These are phyloP conservation scores for Sebastes kiyomatsui DNA, from an alignment of 2,797 vertebrate genomes.

Conservation along the genomic window DNA sequence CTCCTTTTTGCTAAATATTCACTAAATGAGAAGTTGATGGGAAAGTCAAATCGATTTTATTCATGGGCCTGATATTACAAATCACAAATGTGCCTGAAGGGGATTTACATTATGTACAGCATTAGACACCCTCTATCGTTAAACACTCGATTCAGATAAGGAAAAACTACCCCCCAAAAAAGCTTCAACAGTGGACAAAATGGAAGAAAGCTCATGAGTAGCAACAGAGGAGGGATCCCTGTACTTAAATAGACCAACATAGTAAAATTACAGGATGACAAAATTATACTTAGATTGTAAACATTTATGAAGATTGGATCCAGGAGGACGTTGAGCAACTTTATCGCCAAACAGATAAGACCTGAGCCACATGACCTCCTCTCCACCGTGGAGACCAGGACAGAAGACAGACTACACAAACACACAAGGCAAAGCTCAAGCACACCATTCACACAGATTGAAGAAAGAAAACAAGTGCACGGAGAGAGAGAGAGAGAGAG, in stretches of 20 bases:
- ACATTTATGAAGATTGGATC: background rate
- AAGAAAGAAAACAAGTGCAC: background rate
- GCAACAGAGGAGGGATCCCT: background rate
- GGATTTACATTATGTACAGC: background rate
- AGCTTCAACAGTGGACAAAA: background rate
- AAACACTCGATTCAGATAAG: background rate
- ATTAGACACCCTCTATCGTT: background rate
- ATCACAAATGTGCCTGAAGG: background rate
- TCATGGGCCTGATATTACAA: background rate
- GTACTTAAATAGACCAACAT: background rate
- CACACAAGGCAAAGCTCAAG: background rate
- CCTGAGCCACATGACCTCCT: background rate
- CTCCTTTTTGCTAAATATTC: slow-evolving; percentile 21
- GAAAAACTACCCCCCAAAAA: background rate
- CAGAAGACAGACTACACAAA: background rate
- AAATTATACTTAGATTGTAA: background rate
- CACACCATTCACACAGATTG: background rate
- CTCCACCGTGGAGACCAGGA: background rate
- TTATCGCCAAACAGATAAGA: too few relatives aligned
- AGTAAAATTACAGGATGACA: background rate
- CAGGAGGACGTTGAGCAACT: too few relatives aligned
- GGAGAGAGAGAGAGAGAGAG: too few relatives aligned
- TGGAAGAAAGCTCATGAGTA: background rate
- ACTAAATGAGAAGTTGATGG: background rate
- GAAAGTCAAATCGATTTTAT: background rate